Base-by-base conservation (phyloP, 2,888 invertebrate genomes). In the Eristalis pertinax region DNA sequence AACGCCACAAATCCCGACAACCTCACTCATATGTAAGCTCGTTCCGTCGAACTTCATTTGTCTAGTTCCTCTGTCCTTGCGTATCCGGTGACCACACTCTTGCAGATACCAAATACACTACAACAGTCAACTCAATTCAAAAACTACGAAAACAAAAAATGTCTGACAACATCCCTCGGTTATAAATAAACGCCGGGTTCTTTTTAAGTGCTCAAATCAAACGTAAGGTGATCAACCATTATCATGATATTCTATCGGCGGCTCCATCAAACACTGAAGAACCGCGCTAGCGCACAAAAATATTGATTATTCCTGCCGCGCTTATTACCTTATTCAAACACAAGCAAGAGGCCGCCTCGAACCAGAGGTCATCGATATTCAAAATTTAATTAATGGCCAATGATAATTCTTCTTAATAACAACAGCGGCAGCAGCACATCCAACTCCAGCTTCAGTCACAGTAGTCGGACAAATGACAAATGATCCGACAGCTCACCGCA, bases 381-480 rank as follows among this genome's bases (percentile, higher is more conserved):
- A 82, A 86, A 82, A 73, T 68, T 75, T 84, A 79, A 87, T 87
- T 83, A 87, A 87, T 87, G 84, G 58, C 87, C 76, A 62, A 38
- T 72, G 84, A 87, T 84, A 87, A 84, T 65, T 84, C 84, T 83
- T 69, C 63, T 79, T 76, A 80, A 77, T 77, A 85, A 81, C 74
- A 85, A 76, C 76, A 73, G 41, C 85, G 73, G 70, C 79, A 84
- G 79, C 60, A 60, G 26, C 35, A 43, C 67, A 68, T 19, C 60
- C 79, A 79, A 26, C 13, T 79, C 64, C 43, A 83, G 69, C 83
- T 79, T 84, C 84, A 84, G 79, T 73, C 62, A 79, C 83, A 83
- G 86, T 84, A 87, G 87, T 87, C 83, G 63, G 38, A n/a, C 67
- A 73, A 84, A 87, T 87, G 84, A 87, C 79, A 84, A 87, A 87